These are phyloP conservation scores for Nannoperca australis DNA, from an alignment of 2,797 vertebrate genomes.

Conservation along the genomic window DNA sequence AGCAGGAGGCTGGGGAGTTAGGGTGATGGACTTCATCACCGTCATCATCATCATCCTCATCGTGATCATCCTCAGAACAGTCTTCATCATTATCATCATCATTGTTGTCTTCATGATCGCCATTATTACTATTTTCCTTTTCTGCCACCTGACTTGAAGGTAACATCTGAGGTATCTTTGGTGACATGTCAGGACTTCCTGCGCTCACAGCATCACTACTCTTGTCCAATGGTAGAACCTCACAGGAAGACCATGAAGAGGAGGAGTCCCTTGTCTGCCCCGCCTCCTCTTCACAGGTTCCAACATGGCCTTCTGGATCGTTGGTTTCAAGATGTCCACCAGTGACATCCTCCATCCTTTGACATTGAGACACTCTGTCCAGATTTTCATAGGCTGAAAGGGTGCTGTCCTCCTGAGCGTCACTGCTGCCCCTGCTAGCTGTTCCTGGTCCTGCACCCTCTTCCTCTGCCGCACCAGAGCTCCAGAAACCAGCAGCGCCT, in stretches of 20 bases:
- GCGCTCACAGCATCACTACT: slow-evolving; percentile 14
- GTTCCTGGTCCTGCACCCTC: slow-evolving; percentile 13
- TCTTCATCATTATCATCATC: neutral
- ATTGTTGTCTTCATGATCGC: slow-evolving; percentile 25
- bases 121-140: neutral
- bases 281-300: slow-evolving; percentile 23
- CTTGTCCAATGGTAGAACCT: slow-evolving; percentile 77
- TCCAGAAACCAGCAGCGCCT: slow-evolving; percentile 49
- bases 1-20: slow-evolving; percentile 79
- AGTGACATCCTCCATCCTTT: slow-evolving; percentile 21
- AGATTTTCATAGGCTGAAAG: slow-evolving; percentile 85
- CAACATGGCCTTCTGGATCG: neutral
- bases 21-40: slow-evolving; percentile 46
- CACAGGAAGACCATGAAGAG: slow-evolving; percentile 85
- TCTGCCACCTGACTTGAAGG: slow-evolving; percentile 35
- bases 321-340: slow-evolving; percentile 10
- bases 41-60: slow-evolving; percentile 25
- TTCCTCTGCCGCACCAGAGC: slow-evolving; percentile 13
- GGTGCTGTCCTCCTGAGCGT: slow-evolving; percentile 79
- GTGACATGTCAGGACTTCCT: slow-evolving; percentile 18
- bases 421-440: slow-evolving; percentile 74
- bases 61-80: slow-evolving; percentile 12
- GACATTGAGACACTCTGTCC: slow-evolving; percentile 37
- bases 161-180: slow-evolving; percentile 42
- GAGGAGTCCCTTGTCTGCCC: slow-evolving; percentile 61